Conservation (phyloP, 2,888 invertebrate species). For the Tenthredo amoena region DNA sequence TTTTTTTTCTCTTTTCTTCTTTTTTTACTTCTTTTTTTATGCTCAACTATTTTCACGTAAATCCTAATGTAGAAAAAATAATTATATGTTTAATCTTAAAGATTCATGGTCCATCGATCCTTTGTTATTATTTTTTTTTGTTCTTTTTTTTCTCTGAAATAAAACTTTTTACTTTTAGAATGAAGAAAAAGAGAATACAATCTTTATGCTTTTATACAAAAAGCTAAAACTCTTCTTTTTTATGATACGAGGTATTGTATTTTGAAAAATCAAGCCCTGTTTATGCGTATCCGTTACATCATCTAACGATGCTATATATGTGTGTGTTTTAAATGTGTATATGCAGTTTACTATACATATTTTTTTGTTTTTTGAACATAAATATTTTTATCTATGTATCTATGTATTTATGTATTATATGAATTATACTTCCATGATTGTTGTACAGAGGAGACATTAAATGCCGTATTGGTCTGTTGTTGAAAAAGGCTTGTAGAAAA, state of each 20-base stretch:
- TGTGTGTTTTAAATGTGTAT: conserved; percentile 16
- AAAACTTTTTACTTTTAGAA: conserved; percentile 20
- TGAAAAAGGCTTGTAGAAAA: conserved; percentile 40
- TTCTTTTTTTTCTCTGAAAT: not conserved
- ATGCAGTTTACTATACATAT: not conserved
- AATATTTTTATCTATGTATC: conserved; percentile 5
- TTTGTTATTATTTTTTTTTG: conserved; percentile 56
- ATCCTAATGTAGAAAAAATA: conserved; percentile 72
- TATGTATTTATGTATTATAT: conserved; percentile 5
- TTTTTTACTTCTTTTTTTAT: not conserved
- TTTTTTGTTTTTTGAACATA: conserved; percentile 23
- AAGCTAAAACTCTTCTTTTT: not conserved
- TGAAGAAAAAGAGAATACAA: conserved; percentile 20
- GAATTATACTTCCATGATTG: conserved; percentile 51
- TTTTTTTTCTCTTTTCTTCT: not conserved
- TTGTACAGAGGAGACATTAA: conserved; percentile 48
- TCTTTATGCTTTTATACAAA: not conserved
- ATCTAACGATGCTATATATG: conserved; percentile 25
- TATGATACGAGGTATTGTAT: conserved; percentile 2
- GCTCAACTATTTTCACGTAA: conserved; percentile 56
- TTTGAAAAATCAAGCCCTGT: conserved; percentile 38
- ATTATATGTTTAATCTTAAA: conserved; percentile 65
- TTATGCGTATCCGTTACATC: conserved; percentile 23
- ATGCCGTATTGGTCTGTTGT: conserved; percentile 49
- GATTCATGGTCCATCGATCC: conserved; percentile 70